Conservation (phyloP, 2,797 vertebrate genomes). For the Gadopsis bispinosus region DNA sequence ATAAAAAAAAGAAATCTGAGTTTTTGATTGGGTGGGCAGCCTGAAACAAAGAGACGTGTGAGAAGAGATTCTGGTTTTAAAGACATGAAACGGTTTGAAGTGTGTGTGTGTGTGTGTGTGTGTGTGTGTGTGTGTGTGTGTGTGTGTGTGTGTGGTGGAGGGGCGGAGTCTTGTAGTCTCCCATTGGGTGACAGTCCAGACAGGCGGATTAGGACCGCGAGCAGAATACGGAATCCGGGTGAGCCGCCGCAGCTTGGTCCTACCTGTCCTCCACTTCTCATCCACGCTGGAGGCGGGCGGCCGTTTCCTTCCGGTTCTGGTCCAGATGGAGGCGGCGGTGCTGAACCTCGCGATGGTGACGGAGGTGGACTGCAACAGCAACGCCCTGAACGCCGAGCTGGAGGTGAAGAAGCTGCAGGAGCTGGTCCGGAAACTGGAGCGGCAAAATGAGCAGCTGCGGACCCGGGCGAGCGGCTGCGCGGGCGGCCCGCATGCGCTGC, state of each 20-base stretch:
- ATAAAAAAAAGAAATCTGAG: no score
- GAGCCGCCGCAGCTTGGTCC: constrained; percentile 4
- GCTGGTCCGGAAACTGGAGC: constrained; percentile 92
- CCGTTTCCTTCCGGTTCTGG: neutral
- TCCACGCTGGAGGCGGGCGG: neutral
- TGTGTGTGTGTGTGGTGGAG: neutral
- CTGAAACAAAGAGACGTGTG: no score
- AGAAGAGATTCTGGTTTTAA: no score
- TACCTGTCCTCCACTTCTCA: constrained; percentile 39
- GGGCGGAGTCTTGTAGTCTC: constrained; percentile 52
- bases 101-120: constrained; percentile 4
- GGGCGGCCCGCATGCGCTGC: constrained; percentile 63
- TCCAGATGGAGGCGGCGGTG: constrained; percentile 81
- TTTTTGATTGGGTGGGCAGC: no score
- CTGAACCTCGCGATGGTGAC: constrained; percentile 79
- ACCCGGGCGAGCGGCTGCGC: constrained; percentile 81
- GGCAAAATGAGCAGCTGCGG: constrained; percentile 92
- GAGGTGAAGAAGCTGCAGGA: constrained; percentile 96
- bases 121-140: constrained; percentile 13
- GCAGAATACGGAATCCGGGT: constrained; percentile 1
- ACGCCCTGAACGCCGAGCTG: constrained; percentile 87
- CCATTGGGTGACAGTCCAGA: constrained; percentile 46
- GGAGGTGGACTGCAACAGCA: constrained; percentile 86
- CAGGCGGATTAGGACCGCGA: constrained; percentile 35
- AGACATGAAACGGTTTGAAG: no score